Base-by-base conservation (phyloP, 2,888 invertebrate species). In the Ormyrus pomaceus region DNA sequence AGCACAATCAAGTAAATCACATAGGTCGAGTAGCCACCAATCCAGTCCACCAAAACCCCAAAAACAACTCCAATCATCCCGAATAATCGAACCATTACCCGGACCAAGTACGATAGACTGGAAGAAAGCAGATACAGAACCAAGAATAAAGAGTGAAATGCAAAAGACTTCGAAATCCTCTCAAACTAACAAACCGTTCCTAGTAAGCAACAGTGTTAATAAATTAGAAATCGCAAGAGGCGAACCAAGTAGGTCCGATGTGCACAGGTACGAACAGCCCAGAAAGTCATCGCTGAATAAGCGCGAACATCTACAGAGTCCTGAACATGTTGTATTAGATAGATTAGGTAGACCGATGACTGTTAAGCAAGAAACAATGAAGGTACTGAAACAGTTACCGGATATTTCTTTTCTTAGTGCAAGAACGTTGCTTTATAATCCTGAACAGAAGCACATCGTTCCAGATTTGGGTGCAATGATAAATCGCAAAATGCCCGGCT, bases 401-500 rank as follows among this genome's bases (percentile, higher is more conserved):
- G 90, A 90, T 78, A 79, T 91, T 45, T 90, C 90, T 2, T 91
- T 90, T 66, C 83, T 91, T 4, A 90, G 88, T 81, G 91, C 91
- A 46, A 86, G 89, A 85, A 90, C 89, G 73, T 83, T 91, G 48
- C 82, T 91, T 83, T 88, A 86, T 71, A 90, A 88, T 84, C 89
- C 89, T 7, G 90, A 90, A 66, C 88, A 90, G 55, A 89, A 87
- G 55, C 89, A 89, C 72, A 87, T 90, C 19, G 86, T 89, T 73
- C 88, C 86, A 59, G 90, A 91, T 83, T 83, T 90, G 55, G 89
- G 90, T 80, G 89, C 90, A 69, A 87, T 90, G 87, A 89, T 89
- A 74, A 90, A 88, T 88, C 87, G 90, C 65, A 90, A 90, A 74
- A 90, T 90, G 90, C 90, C 90, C 55, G 90, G 90, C 86, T 91